Evolutionary conservation across 1,140 invertebrate genomes (phyloP).

Genomic region (Orchesella cincta): DNA sequence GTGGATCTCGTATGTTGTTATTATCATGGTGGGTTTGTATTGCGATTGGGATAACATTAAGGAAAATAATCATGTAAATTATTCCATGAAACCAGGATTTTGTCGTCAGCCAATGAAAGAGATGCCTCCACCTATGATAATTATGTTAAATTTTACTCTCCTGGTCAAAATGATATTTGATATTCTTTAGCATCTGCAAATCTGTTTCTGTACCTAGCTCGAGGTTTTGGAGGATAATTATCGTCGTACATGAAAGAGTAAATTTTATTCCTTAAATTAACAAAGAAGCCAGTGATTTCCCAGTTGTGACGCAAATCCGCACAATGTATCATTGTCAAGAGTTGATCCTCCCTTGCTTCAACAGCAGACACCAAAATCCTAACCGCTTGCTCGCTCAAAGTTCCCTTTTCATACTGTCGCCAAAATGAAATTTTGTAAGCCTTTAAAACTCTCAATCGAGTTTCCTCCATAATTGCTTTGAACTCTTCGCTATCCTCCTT

Average conservation of each 20-base stretch:
- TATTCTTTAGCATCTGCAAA: background rate
- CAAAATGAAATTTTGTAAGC: slow-evolving; percentile 23
- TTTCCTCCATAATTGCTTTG: slow-evolving; percentile 23
- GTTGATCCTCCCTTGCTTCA: slow-evolving; percentile 10
- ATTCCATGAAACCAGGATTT: slow-evolving; percentile 41
- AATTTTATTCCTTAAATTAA: slow-evolving; percentile 26
- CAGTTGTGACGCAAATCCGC: slow-evolving; percentile 28
- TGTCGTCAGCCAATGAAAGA: slow-evolving; percentile 33
- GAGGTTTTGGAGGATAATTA: slow-evolving; percentile 28
- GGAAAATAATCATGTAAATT: slow-evolving; percentile 36
- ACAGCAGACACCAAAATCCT: slow-evolving; percentile 14
- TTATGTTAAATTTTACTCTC: background rate
- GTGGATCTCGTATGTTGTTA: background rate
- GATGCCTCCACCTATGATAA: slow-evolving; percentile 31
- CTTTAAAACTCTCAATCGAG: background rate
- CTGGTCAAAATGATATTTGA: background rate
- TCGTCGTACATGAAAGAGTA: background rate
- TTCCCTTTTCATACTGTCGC: slow-evolving; percentile 25
- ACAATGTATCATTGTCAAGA: slow-evolving; percentile 38
- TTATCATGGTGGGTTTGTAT: background rate
- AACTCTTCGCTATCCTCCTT: slow-evolving; percentile 2
- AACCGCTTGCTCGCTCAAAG: slow-evolving; percentile 14
- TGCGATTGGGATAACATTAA: slow-evolving; percentile 4
- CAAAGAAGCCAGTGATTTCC: slow-evolving; percentile 33
- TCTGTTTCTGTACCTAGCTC: background rate